Conservation (phyloP, 2,888 invertebrate genomes). For the Drosophila dives region DNA sequence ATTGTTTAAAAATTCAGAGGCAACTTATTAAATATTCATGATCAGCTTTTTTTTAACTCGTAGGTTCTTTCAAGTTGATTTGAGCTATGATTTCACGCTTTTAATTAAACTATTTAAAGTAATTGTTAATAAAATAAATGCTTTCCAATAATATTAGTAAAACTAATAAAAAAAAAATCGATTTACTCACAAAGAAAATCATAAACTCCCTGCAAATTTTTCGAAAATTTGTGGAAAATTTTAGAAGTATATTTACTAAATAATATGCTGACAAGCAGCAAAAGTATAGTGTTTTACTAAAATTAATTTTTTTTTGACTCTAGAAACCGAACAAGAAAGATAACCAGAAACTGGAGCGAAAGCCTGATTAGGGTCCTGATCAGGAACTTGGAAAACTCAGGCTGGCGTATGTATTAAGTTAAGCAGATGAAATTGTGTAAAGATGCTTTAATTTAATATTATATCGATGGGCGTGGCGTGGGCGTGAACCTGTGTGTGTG, state of each 20-base stretch:
- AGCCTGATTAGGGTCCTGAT: background rate
- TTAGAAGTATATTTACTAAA: background rate
- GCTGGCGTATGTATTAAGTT: conserved; percentile 74
- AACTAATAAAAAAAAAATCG: background rate
- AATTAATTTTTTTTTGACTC: background rate
- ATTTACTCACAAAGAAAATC: background rate
- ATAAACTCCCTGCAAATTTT: background rate
- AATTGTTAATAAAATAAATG: background rate
- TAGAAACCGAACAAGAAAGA: background rate
- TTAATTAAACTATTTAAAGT: background rate
- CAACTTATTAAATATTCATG: background rate
- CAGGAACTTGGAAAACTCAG: conserved; percentile 5
- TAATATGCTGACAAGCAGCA: background rate
- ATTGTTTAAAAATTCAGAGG: background rate
- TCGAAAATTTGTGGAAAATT: too few species aligned
- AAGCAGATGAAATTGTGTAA: conserved; percentile 69
- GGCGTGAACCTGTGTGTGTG: conserved; percentile 25
- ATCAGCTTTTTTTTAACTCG: background rate
- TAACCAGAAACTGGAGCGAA: background rate
- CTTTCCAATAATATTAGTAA: background rate
- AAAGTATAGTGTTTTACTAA: background rate
- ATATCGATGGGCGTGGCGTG: conserved; percentile 27
- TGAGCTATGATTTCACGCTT: background rate
- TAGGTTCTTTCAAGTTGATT: background rate
- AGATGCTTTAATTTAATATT: conserved; percentile 72